Evolutionary conservation across 35 echinoderm and acorn worm species (phyloP).

Genomic region (Apostichopus californicus): DNA sequence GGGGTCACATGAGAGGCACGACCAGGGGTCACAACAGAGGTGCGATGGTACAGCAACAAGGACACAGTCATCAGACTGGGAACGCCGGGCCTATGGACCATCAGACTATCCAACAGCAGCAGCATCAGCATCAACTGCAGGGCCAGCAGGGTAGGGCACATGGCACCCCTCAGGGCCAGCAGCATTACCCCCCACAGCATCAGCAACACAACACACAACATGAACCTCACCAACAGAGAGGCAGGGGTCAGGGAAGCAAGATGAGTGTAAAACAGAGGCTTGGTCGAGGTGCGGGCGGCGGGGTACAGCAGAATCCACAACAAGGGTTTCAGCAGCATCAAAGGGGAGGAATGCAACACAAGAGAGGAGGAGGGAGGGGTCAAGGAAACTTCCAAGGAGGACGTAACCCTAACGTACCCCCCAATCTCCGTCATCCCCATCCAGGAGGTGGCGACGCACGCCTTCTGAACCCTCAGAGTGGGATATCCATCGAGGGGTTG

Average conservation of each 20-base stretch:
- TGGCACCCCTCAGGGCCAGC: background rate
- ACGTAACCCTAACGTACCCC: background rate
- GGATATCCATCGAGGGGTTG: conserved; percentile 40
- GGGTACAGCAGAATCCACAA: conserved; percentile 5
- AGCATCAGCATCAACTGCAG: background rate
- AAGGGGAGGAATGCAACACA: conserved; percentile 31
- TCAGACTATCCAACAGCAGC: background rate
- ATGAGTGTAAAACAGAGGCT: conserved; percentile 20
- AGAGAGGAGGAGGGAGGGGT: conserved; percentile 16
- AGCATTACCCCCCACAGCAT: conserved; percentile 5
- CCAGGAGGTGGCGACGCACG: conserved; percentile 5
- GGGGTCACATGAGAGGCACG: conserved; percentile 33
- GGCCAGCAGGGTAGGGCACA: background rate
- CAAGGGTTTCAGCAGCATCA: conserved; percentile 7
- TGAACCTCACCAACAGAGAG: conserved; percentile 12
- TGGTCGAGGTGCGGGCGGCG: background rate
- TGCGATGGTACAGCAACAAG: conserved; percentile 10
- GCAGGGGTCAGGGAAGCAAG: conserved; percentile 11
- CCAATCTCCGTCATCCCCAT: background rate
- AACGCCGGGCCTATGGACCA: background rate
- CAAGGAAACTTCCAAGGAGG: conserved; percentile 30
- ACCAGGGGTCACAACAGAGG: background rate
- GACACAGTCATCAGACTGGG: background rate
- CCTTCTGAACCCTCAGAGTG: conserved; percentile 43
- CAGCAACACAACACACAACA: conserved; percentile 24